phyloP scores from a whole-genome alignment of 2,113 vertebrate species.

The Casuarius casuarius region DNA sequence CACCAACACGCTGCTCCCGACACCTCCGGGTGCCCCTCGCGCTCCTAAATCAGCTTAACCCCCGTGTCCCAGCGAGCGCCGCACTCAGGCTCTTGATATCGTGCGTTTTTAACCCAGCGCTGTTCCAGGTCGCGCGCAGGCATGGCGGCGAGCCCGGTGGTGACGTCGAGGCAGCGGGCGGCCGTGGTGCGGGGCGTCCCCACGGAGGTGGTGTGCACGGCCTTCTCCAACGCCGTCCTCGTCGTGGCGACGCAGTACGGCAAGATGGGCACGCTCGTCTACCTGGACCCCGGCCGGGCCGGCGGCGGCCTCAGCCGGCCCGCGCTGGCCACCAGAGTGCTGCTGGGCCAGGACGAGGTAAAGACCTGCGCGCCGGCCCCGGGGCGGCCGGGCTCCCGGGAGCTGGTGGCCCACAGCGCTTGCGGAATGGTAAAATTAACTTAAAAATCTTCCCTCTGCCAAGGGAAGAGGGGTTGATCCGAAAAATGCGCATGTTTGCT shows the following conservation, averaged over 20 bases:
- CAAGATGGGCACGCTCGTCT: slow-evolving; percentile 92
- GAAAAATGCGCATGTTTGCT: neutral
- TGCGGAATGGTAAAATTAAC: neutral
- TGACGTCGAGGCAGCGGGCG: slow-evolving; percentile 83
- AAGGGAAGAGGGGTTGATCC: neutral
- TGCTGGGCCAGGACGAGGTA: slow-evolving; percentile 97
- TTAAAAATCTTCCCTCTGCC: neutral
- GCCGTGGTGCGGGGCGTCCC: slow-evolving; percentile 84
- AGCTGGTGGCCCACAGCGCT: too few species aligned
- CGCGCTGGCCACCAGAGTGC: slow-evolving; percentile 86
- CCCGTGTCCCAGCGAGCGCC: neutral
- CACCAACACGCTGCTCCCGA: neutral
- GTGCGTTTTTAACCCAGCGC: neutral
- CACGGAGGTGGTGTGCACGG: slow-evolving; percentile 92
- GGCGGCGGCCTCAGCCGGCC: slow-evolving; percentile 82
- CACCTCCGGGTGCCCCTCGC: neutral
- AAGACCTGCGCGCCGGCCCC: neutral
- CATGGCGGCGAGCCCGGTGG: slow-evolving; percentile 81
- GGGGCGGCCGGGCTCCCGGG: neutral
- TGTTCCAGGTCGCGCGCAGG: neutral
- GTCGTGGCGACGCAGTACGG: slow-evolving; percentile 93
- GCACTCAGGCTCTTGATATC: too few species aligned
- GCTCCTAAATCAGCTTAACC: neutral
- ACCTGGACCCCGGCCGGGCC: slow-evolving; percentile 84
- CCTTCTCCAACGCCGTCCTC: slow-evolving; percentile 92